phyloP scores from a whole-genome alignment of 2,797 vertebrate genomes.

The Buceros bicornis region DNA sequence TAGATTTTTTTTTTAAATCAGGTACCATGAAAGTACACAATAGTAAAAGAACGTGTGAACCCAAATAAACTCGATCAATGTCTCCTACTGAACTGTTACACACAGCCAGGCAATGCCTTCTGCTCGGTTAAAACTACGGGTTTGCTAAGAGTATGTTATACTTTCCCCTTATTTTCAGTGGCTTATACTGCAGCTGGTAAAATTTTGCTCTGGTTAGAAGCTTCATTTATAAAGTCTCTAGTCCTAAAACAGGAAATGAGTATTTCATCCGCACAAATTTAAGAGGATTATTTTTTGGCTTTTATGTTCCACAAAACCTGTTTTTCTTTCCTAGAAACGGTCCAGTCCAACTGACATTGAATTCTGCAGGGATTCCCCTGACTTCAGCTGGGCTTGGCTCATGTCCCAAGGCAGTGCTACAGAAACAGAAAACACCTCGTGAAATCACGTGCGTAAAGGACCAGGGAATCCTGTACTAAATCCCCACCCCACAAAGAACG shows the following conservation, averaged over 20 bases:
- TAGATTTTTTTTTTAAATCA: neutral
- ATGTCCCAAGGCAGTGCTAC: conserved; percentile 2
- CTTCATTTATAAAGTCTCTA: conserved; percentile 70
- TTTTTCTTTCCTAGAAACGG: conserved; percentile 52
- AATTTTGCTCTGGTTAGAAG: conserved; percentile 58
- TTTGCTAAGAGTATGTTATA: conserved; percentile 31
- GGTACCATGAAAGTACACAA: conserved; percentile 56
- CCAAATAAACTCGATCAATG: conserved; percentile 25
- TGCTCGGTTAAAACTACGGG: conserved; percentile 32
- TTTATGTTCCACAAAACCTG: conserved; percentile 58
- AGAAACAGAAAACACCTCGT: conserved; percentile 58
- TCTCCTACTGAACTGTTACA: conserved; percentile 12
- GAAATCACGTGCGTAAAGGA: conserved; percentile 55
- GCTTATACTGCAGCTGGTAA: conserved; percentile 64
- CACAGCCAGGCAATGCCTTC: conserved; percentile 23
- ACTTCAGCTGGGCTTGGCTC: conserved; percentile 32
- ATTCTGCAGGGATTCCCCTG: conserved; percentile 40
- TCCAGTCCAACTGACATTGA: conserved; percentile 12
- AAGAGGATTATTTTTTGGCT: conserved; percentile 40
- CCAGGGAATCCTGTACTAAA: conserved; percentile 44
- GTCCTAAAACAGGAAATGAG: conserved; percentile 67
- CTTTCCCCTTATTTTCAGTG: conserved; percentile 25
- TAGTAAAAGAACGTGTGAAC: conserved; percentile 25
- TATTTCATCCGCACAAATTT: conserved; percentile 65
- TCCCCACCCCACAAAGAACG: conserved; percentile 24